Percentiles rank a stretch among this genome's conserved stretches.
Conservation (phyloP, 2,888 invertebrate genomes). For the Eupithecia vulgata region DNA sequence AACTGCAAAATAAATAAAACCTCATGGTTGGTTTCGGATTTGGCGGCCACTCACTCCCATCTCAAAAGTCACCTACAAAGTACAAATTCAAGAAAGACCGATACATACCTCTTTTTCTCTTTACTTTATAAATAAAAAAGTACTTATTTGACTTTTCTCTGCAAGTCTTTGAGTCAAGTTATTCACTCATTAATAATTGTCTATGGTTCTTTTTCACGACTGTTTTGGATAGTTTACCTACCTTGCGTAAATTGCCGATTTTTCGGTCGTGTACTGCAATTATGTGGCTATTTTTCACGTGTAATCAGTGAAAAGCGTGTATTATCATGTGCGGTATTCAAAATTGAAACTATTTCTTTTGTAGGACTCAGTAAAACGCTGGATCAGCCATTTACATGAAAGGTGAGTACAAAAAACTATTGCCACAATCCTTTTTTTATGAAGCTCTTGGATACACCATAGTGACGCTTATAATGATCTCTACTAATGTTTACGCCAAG, state of each 20-base stretch:
- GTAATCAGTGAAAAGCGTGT: slow-evolving; percentile 58
- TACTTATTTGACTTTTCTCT: slow-evolving; percentile 41
- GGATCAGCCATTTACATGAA: slow-evolving; percentile 83
- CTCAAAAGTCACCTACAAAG: too few relatives aligned
- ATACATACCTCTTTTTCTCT: background rate
- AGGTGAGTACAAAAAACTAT: slow-evolving; percentile 81
- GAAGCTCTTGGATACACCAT: slow-evolving; percentile 55
- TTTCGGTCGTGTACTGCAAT: slow-evolving; percentile 69
- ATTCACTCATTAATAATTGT: slow-evolving; percentile 46
- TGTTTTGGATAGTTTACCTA: slow-evolving; percentile 83
- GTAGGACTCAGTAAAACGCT: slow-evolving; percentile 62
- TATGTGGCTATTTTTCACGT: slow-evolving; percentile 68
- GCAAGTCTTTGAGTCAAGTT: slow-evolving; percentile 16
- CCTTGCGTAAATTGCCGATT: slow-evolving; percentile 80
- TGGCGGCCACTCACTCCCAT: too few relatives aligned
- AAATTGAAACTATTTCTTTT: slow-evolving; percentile 58
- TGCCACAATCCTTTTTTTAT: slow-evolving; percentile 71
- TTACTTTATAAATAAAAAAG: background rate
- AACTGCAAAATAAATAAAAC: too few relatives aligned
- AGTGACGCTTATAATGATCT: slow-evolving; percentile 46
- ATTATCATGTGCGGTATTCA: slow-evolving; percentile 69
- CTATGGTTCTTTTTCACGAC: slow-evolving; percentile 83
- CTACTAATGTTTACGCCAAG: background rate
- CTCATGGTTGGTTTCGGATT: too few relatives aligned
- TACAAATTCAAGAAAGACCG: background rate